Evolutionary conservation across 2,888 invertebrate genomes (phyloP), one percentile per base, ranked within the genome.

Genomic region (Brenthis hecate): DNA sequence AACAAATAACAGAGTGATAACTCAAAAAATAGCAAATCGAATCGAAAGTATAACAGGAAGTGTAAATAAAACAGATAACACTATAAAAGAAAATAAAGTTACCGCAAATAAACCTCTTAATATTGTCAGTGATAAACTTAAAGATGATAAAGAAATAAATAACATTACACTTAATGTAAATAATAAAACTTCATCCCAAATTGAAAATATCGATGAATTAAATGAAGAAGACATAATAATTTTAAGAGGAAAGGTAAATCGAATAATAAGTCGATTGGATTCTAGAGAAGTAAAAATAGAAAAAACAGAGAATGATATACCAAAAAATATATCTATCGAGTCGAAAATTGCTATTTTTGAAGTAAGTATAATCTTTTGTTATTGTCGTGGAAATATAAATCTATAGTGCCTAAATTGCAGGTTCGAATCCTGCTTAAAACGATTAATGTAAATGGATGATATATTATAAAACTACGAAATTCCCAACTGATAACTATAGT

Each of bases 261-360:
- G 80, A 72, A 72, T 88, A 11, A 81, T 85, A 47, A 81, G 74
- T 54, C 75, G 79, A 72, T 69, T 82, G 14, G 72, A 73, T 65
- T 80, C 79, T 1, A 72, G 68, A 32, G 81, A 79, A 57, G 61
- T 62, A 50, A 76, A 70, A 67, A 60, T 61, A 28, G 73, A 68
- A 13, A 71, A 74, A 28, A 72, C 69, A 11, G 79, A 80, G 63
- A 76, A 80, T 8, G 81, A 83, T 14, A 61, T 84, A 13, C 85
- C 84, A 2, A 84, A 80, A 68, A 83, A 84, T 54, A 84, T 81
- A 56, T 82, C 85, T 0, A 83, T 92, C 1, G 70, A 85, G 32
- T 85, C 89, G 0, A 91, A 86, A 78, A 87, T 92, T 57, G 89
- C 91, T 47, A 79, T 91, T 76, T 92, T 91, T 79, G 91, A 92